Percentiles rank a stretch among this genome's conserved stretches.
Conservation (phyloP, 2,113 vertebrate species). For the Ammodytes marinus region DNA sequence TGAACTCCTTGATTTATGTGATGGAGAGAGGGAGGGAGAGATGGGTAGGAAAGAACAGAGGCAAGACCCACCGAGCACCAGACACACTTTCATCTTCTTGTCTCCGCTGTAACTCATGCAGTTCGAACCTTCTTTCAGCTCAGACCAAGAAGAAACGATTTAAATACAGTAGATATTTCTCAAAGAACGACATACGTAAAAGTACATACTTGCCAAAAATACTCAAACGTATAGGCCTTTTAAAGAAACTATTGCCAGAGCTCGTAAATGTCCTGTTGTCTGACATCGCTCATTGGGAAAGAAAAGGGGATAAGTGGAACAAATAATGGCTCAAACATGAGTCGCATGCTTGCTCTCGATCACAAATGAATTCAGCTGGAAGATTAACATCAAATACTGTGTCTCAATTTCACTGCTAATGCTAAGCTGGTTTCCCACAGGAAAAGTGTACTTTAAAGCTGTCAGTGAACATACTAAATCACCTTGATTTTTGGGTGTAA, state of each 20-base stretch:
- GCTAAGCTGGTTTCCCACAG: not conserved
- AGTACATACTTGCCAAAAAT: not conserved
- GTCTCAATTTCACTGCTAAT: not conserved
- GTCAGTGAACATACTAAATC: not conserved
- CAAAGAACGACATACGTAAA: too few relatives aligned
- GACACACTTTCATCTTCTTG: slow-evolving; percentile 41
- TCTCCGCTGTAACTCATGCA: slow-evolving; percentile 15
- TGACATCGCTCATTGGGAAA: not conserved
- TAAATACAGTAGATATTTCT: not conserved
- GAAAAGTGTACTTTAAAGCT: too few relatives aligned
- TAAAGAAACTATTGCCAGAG: too few relatives aligned
- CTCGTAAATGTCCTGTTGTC: not conserved
- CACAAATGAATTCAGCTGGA: not conserved
- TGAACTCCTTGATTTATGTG: slow-evolving; percentile 71
- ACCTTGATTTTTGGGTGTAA: not conserved
- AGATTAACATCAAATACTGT: not conserved
- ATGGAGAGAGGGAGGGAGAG: slow-evolving; percentile 28
- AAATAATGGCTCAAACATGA: not conserved
- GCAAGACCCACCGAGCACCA: slow-evolving; percentile 25
- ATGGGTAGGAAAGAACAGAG: slow-evolving; percentile 22
- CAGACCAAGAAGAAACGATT: not conserved
- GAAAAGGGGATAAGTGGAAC: too few relatives aligned
- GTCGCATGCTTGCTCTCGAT: not conserved
- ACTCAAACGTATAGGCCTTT: not conserved
- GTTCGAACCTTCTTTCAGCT: not conserved